A percentile compares a stretch with the other conserved stretches of the same genome.
Conservation (phyloP, 2,888 invertebrate genomes). For the Ophion slaviceki region DNA sequence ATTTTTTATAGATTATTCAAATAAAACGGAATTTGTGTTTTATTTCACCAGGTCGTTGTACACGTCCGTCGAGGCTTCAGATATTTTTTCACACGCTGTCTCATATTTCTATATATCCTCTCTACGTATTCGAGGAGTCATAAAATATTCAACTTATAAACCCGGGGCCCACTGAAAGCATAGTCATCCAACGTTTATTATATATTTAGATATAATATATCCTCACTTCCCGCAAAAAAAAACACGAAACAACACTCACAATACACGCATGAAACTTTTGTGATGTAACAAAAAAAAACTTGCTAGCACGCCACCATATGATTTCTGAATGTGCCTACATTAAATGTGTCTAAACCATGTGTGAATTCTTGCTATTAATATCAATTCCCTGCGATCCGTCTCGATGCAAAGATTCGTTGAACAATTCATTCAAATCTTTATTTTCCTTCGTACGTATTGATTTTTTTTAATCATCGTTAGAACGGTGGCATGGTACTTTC, state of each 20-base stretch:
- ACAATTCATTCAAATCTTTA: not conserved
- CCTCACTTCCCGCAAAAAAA: constrained; percentile 38
- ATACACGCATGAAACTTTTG: constrained; percentile 39
- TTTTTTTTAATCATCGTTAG: not conserved
- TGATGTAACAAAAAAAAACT: constrained; percentile 12
- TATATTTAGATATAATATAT: not conserved
- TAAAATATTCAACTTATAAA: no score
- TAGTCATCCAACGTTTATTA: constrained; percentile 27
- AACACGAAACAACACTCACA: constrained; percentile 43
- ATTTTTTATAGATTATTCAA: no score
- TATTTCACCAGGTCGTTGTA: no score
- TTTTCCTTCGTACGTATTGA: not conserved
- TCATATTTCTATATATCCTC: no score
- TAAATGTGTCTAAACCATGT: not conserved
- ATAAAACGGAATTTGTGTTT: no score
- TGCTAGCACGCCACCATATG: no score
- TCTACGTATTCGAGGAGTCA: no score
- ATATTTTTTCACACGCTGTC: no score
- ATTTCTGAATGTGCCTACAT: no score
- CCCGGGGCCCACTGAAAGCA: not conserved
- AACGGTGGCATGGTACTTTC: not conserved
- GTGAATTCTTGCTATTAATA: not conserved
- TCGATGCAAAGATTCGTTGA: no score
- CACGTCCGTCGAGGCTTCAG: no score
- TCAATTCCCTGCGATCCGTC: no score